phyloP scores from a whole-genome alignment of 2,113 vertebrate species.

The Cnemophilus loriae region DNA sequence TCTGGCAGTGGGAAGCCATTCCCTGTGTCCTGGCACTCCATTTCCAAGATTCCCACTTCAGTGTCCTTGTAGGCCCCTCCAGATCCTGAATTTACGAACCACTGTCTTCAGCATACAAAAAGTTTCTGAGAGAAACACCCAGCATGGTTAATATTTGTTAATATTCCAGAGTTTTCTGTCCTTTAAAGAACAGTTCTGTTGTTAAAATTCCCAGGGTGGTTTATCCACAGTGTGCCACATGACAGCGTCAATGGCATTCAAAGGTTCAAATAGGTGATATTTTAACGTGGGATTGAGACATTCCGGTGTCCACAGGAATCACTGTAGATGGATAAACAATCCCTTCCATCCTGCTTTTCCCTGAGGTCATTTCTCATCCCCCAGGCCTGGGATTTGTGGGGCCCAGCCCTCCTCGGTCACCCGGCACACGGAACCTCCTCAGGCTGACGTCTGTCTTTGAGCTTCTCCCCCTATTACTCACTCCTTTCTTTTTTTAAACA shows the following conservation, averaged over 20 bases:
- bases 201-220: background rate
- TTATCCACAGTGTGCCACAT: rapidly evolving
- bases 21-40: background rate
- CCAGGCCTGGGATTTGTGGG: background rate
- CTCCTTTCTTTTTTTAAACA: background rate
- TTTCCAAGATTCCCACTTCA: background rate
- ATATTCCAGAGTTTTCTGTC: too few species aligned
- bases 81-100: background rate
- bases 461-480: background rate
- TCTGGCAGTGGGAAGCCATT: background rate
- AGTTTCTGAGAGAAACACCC: background rate
- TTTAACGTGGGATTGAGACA: background rate
- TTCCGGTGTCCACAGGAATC: background rate
- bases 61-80: background rate
- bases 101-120: background rate
- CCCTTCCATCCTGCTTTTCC: background rate
- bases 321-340: background rate
- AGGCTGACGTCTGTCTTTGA: background rate
- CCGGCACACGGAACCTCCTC: background rate
- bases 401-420: background rate
- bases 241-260: background rate
- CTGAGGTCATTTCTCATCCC: background rate
- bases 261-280: background rate
- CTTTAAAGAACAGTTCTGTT: background rate
- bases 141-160: background rate